Conservation (phyloP, 2,113 vertebrate genomes). For the Mormoops blainvillei region DNA sequence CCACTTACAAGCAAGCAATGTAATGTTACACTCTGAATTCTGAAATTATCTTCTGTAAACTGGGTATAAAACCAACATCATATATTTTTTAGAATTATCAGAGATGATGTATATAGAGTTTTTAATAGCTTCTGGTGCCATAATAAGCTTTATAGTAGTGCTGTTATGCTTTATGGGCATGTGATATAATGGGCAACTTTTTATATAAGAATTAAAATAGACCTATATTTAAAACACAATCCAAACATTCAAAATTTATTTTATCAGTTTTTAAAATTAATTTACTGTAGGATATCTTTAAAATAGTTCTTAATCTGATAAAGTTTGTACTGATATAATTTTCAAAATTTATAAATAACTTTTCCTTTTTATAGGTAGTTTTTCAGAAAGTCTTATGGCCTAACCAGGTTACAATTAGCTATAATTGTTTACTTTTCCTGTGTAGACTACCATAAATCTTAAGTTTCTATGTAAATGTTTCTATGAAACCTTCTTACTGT, state of each 20-base stretch:
- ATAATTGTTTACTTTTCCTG: not conserved
- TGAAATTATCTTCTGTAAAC: not conserved
- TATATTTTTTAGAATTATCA: not conserved
- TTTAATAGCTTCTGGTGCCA: not conserved
- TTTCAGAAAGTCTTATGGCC: not conserved
- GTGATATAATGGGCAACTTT: not conserved
- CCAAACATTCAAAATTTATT: not conserved
- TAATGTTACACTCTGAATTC: not conserved
- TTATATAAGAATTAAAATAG: slow-evolving; percentile 26
- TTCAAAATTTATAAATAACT: not conserved
- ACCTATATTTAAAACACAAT: not conserved
- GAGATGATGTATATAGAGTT: not conserved
- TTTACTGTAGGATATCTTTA: not conserved
- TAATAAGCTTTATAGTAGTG: not conserved
- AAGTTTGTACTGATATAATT: slow-evolving; percentile 14
- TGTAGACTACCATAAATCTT: not conserved
- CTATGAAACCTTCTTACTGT: not conserved
- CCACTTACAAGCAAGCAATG: not conserved
- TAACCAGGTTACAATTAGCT: not conserved
- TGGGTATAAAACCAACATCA: not conserved
- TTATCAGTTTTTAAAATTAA: not conserved
- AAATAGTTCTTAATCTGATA: not conserved
- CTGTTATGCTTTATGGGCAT: not conserved
- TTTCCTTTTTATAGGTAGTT: not conserved
- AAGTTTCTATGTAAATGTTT: not conserved